Evolutionary conservation across 2,113 vertebrate genomes (phyloP).

Genomic region (Rhinichthys klamathensis): DNA sequence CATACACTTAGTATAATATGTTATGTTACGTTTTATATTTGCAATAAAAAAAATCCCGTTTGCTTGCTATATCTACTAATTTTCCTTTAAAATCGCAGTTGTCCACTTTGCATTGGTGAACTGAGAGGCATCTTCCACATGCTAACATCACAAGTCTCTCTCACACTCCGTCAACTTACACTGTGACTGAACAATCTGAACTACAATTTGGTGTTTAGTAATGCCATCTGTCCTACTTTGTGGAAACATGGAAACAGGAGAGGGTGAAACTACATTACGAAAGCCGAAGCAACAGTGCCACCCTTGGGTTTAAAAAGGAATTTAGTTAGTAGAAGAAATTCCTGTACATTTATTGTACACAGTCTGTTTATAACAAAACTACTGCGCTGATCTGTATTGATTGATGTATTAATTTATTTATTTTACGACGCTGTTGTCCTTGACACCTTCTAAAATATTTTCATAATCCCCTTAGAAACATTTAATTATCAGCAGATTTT

Average conservation of each 20-base stretch:
- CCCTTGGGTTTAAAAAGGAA: conserved; percentile 68
- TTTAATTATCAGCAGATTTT: background rate
- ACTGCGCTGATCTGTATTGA: background rate
- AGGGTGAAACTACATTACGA: conserved; percentile 40
- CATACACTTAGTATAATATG: background rate
- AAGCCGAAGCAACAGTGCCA: conserved; percentile 77
- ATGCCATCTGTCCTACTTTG: conserved; percentile 50
- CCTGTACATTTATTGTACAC: background rate
- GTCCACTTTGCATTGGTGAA: background rate
- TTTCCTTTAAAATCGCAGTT: background rate
- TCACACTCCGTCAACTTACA: conserved; percentile 33
- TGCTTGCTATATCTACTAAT: background rate
- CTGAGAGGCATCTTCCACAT: conserved; percentile 34
- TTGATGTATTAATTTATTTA: background rate
- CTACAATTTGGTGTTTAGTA: conserved; percentile 46
- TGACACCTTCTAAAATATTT: background rate
- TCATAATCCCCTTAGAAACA: background rate
- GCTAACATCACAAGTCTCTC: conserved; percentile 40
- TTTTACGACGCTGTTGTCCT: background rate
- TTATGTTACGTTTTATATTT: background rate
- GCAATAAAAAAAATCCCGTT: background rate
- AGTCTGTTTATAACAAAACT: background rate
- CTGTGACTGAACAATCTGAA: conserved; percentile 46
- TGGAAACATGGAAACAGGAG: conserved; percentile 6
- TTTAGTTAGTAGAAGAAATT: conserved; percentile 48